phyloP scores from a whole-genome alignment of 1,140 invertebrate genomes.

The Ostrea denselamellosa region DNA sequence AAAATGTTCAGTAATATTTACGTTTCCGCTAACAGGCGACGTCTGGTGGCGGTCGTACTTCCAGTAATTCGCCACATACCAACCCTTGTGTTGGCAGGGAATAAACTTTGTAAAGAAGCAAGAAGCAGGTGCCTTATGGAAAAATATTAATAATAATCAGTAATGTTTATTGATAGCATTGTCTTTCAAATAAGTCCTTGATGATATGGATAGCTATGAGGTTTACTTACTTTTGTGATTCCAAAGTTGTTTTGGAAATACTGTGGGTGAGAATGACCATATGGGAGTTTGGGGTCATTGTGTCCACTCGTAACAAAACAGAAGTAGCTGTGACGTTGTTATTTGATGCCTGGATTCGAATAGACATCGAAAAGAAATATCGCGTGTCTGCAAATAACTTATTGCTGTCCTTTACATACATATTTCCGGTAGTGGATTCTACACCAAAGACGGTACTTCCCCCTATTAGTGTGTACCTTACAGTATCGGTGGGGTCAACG shows the following conservation, averaged over 20 bases:
- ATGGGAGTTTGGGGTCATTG: constrained; percentile 39
- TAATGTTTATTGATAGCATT: neutral
- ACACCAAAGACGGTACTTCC: constrained; percentile 47
- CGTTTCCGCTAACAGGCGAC: constrained; percentile 52
- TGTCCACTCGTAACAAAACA: constrained; percentile 51
- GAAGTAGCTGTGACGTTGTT: constrained; percentile 49
- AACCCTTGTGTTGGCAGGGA: constrained; percentile 46
- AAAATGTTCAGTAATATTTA: neutral
- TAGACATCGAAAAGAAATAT: constrained; percentile 50
- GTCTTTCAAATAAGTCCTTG: neutral
- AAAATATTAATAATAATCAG: neutral
- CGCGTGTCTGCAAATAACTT: constrained; percentile 45
- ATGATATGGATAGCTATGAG: neutral
- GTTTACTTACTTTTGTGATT: constrained; percentile 49
- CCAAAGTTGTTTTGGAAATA: constrained; percentile 40
- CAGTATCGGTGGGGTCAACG: constrained; percentile 43
- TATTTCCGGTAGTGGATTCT: constrained; percentile 43
- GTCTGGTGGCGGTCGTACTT: constrained; percentile 28
- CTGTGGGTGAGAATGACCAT: constrained; percentile 54
- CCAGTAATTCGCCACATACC: constrained; percentile 51
- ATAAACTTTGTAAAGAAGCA: constrained; percentile 41
- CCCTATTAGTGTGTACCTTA: constrained; percentile 44
- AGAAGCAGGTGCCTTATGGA: constrained; percentile 16
- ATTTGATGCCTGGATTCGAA: constrained; percentile 32
- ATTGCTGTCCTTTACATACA: constrained; percentile 41